phyloP scores from a whole-genome alignment of 2,797 vertebrate species.

The Danio jaintianensis region DNA sequence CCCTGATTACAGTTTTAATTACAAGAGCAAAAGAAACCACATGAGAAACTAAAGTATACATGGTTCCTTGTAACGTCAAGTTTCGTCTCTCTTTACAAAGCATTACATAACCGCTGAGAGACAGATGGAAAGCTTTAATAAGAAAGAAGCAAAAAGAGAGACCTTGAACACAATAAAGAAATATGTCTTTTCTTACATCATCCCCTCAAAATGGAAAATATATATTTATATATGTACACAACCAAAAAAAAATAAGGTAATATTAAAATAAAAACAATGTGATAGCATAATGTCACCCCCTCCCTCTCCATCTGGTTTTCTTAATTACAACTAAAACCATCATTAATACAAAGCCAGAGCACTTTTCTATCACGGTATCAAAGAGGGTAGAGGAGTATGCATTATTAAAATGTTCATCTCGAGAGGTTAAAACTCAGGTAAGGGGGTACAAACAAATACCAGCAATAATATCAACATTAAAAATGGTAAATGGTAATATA shows the following conservation, averaged over 20 bases:
- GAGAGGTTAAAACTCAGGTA: conserved; percentile 47
- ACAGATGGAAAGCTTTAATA: conserved; percentile 49
- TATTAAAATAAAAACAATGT: conserved; percentile 58
- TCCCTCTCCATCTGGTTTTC: conserved; percentile 54
- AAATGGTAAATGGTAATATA: conserved; percentile 68
- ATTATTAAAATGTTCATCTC: conserved; percentile 51
- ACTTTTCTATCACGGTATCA: conserved; percentile 31
- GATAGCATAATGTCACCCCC: conserved; percentile 64
- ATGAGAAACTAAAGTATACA: conserved; percentile 74
- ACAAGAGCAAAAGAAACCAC: conserved; percentile 77
- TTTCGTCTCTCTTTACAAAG: conserved; percentile 58
- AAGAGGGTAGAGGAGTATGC: conserved; percentile 34
- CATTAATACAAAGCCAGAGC: conserved; percentile 47
- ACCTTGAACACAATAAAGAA: conserved; percentile 72
- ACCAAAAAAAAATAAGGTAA: conserved; percentile 63
- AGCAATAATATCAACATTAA: conserved; percentile 74
- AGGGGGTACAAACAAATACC: conserved; percentile 65
- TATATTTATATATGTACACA: conserved; percentile 69
- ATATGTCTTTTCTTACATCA: conserved; percentile 72
- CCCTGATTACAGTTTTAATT: conserved; percentile 87
- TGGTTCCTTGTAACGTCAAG: conserved; percentile 64
- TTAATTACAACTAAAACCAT: conserved; percentile 64
- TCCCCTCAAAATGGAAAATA: conserved; percentile 69
- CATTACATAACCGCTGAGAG: conserved; percentile 65
- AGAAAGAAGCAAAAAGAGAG: conserved; percentile 66